Percentiles rank a stretch among this genome's conserved stretches.
Conservation (phyloP, 2,797 vertebrate species). For the Limosa lapponica region DNA sequence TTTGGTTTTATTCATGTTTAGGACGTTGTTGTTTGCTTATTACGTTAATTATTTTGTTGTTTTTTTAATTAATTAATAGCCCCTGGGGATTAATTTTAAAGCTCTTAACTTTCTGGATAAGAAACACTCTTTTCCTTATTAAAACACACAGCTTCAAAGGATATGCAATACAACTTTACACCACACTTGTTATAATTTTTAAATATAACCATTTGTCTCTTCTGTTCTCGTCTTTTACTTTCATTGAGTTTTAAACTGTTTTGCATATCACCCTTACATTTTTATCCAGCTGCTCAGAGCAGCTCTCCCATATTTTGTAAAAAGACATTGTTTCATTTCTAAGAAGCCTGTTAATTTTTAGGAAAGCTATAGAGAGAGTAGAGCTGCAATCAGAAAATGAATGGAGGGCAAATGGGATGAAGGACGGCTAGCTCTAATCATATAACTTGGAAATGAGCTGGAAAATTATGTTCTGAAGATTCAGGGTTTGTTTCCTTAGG, state of each 20-base stretch:
- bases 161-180: neutral
- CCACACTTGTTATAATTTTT: neutral
- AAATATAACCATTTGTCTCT: neutral
- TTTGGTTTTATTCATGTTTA: neutral
- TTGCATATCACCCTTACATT: neutral
- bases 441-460: neutral
- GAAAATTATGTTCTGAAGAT: neutral
- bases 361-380: neutral
- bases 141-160: neutral
- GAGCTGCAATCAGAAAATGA: slow-evolving; percentile 22
- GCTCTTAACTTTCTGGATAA: neutral
- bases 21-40: neutral
- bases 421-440: neutral
- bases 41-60: neutral
- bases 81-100: neutral
- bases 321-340: neutral
- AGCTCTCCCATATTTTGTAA: neutral
- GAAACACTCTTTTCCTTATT: neutral
- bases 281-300: neutral
- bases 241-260: neutral
- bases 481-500: neutral
- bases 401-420: neutral
- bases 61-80: neutral
- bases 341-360: neutral
- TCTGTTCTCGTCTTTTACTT: neutral